Conservation (phyloP, 2,113 vertebrate genomes). For the Tonatia bakeri region DNA sequence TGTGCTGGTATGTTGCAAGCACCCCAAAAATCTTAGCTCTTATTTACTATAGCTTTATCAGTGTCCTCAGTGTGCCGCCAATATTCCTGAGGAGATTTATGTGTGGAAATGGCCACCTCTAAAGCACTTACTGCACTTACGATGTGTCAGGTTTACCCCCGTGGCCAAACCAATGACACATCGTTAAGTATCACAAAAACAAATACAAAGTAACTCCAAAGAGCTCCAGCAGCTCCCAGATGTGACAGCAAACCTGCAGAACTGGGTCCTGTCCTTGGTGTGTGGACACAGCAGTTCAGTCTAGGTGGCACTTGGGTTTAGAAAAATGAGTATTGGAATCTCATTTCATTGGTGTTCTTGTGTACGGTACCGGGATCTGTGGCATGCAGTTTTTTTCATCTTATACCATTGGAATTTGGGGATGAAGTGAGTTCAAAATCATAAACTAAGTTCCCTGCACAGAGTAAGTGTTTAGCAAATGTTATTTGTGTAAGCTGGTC, state of each 20-base stretch:
- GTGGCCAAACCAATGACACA: not conserved
- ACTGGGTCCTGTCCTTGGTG: not conserved
- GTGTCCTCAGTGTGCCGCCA: not conserved
- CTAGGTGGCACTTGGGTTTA: not conserved
- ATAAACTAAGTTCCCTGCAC: not conserved
- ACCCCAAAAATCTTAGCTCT: not conserved
- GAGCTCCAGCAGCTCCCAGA: not conserved
- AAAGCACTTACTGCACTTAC: not conserved
- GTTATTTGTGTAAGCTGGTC: not conserved
- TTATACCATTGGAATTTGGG: not conserved
- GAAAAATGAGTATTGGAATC: not conserved
- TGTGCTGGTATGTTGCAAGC: not conserved
- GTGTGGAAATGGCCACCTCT: not conserved
- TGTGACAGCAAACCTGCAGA: not conserved
- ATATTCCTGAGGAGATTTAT: not conserved
- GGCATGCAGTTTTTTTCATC: not conserved
- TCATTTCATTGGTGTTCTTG: not conserved
- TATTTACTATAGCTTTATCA: not conserved
- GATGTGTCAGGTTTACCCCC: not conserved
- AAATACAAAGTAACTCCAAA: not conserved
- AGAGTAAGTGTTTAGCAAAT: not conserved
- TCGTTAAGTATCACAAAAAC: not conserved
- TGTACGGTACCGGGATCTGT: not conserved
- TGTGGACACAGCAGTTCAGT: not conserved
- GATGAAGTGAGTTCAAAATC: not conserved